phyloP scores from a whole-genome alignment of 37 sponge, comb jelly and placozoan species.

The Theonella swinhoei region DNA sequence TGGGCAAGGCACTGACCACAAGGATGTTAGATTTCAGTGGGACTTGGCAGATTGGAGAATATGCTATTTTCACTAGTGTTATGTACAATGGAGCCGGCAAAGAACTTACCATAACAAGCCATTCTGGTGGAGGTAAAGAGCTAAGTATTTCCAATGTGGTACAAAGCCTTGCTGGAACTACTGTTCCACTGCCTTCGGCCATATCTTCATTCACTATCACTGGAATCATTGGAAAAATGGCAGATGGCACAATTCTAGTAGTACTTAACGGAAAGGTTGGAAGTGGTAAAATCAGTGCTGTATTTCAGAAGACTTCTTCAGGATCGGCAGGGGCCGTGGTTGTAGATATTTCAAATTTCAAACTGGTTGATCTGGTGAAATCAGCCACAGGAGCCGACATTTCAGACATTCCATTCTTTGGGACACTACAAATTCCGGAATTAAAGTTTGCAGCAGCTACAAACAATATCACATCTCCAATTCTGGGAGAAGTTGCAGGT shows the following conservation, averaged over 20 bases:
- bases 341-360: not conserved
- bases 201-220: not conserved
- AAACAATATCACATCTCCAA: not conserved
- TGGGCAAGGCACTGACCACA: not conserved
- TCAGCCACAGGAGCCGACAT: not conserved
- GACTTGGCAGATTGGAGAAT: not conserved
- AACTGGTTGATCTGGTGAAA: not conserved
- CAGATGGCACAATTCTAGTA: not conserved
- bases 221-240: not conserved
- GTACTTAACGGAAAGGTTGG: not conserved
- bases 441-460: not conserved
- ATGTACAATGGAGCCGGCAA: not conserved
- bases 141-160: not conserved
- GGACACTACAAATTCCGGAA: not conserved
- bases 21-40: not conserved
- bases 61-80: not conserved
- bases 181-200: not conserved
- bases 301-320: not conserved
- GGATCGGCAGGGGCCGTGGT: not conserved
- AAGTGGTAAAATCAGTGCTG: not conserved
- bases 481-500: not conserved
- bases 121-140: not conserved
- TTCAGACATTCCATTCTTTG: not conserved
- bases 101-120: not conserved
- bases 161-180: not conserved